Evolutionary conservation across 2,888 invertebrate genomes (phyloP).

Genomic region (Liopterus haemorrhoidalis): DNA sequence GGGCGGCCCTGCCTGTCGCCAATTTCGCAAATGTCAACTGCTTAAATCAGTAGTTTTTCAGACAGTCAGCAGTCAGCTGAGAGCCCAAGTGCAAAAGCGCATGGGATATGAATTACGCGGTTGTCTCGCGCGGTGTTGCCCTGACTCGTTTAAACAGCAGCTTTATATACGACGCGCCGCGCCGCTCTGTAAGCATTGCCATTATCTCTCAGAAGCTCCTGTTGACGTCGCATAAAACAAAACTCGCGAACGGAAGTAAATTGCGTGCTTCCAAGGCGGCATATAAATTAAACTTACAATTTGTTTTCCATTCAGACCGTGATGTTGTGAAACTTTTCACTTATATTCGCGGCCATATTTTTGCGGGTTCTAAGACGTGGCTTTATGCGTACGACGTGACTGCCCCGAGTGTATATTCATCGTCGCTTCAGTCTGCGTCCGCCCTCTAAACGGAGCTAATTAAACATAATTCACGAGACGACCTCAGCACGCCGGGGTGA

Average conservation of each 20-base stretch:
- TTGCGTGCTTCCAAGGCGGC: slow-evolving; percentile 20
- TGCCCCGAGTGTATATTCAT: slow-evolving; percentile 2
- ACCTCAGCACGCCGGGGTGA: too few relatives aligned
- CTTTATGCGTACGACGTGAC: slow-evolving; percentile 10
- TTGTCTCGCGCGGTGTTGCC: slow-evolving; percentile 23
- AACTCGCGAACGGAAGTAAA: slow-evolving; percentile 24
- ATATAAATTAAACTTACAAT: slow-evolving; percentile 23
- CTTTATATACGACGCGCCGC: slow-evolving; percentile 18
- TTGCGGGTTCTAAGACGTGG: slow-evolving; percentile 4
- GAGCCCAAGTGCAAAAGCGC: too few relatives aligned
- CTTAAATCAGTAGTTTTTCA: too few relatives aligned
- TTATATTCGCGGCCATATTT: slow-evolving; percentile 20
- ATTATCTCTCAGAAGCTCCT: slow-evolving; percentile 6
- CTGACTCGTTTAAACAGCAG: slow-evolving; percentile 21
- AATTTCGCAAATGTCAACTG: too few relatives aligned
- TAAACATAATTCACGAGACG: slow-evolving; percentile 18
- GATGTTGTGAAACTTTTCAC: slow-evolving; percentile 21
- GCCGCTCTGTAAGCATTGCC: too few relatives aligned
- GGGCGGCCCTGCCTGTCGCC: too few relatives aligned
- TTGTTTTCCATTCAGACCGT: slow-evolving; percentile 23
- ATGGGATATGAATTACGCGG: slow-evolving; percentile 19
- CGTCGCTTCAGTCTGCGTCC: slow-evolving; percentile 10
- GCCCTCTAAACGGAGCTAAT: slow-evolving; percentile 16
- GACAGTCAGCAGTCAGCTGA: too few relatives aligned
- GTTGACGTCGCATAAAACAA: slow-evolving; percentile 23